A percentile compares a stretch with the other conserved stretches of the same genome.
Conservation (phyloP, 2,888 invertebrate genomes). For the Drosophila anomalipes region DNA sequence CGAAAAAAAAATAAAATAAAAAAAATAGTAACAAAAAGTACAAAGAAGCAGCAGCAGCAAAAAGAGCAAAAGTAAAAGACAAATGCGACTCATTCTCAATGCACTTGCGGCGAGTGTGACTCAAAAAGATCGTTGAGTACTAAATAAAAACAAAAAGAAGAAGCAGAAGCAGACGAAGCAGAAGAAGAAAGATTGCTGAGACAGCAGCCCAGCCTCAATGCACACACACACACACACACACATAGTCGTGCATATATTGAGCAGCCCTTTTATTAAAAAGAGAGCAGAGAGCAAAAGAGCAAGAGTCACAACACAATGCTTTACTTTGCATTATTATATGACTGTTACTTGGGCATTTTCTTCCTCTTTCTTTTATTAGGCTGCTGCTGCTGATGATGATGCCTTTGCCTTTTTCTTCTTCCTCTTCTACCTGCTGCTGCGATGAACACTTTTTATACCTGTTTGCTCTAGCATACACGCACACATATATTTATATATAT, state of each 20-base stretch:
- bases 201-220: constrained; percentile 39
- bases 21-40: constrained; percentile 10
- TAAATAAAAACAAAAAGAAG: constrained; percentile 5
- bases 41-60: constrained; percentile 25
- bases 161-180: constrained; percentile 10
- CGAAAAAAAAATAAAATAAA: constrained; percentile 9
- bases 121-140: constrained; percentile 51
- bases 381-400: constrained; percentile 26
- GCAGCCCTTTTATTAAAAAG: constrained; percentile 27
- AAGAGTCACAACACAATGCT: constrained; percentile 25
- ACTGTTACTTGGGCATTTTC: constrained; percentile 54
- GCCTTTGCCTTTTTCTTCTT: constrained; percentile 38
- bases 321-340: constrained; percentile 39
- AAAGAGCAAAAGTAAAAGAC: constrained; percentile 27
- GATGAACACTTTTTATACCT: constrained; percentile 76
- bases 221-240: constrained; percentile 13
- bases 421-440: constrained; percentile 50
- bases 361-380: constrained; percentile 64
- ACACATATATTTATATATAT: neutral
- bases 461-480: constrained; percentile 55
- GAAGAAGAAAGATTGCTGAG: constrained; percentile 13
- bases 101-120: constrained; percentile 53
- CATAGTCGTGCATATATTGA: constrained; percentile 5
- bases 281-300: constrained; percentile 25
- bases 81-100: constrained; percentile 57